These are phyloP conservation scores for Phyllostomus hastatus DNA, from an alignment of 2,113 vertebrate genomes.

Conservation along the genomic window DNA sequence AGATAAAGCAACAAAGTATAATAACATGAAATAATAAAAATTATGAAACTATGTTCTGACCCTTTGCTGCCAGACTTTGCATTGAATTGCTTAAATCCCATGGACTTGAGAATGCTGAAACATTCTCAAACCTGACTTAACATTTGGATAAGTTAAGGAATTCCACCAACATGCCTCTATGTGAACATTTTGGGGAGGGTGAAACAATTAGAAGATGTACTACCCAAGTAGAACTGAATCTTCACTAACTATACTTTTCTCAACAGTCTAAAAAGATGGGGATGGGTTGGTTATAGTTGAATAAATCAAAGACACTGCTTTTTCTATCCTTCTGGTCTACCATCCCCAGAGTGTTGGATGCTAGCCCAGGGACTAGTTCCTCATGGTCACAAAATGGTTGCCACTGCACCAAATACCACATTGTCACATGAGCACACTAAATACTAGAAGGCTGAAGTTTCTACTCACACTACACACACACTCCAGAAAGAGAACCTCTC, in stretches of 20 bases:
- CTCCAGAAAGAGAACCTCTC: neutral
- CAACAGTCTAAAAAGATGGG: neutral
- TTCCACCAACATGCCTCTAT: too few species aligned
- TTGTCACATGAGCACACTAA: neutral
- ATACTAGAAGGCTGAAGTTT: neutral
- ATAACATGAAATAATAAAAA: constrained; percentile 40
- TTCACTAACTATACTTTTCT: neutral
- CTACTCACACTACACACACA: neutral
- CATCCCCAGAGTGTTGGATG: neutral
- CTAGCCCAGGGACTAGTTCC: neutral
- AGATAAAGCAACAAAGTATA: constrained; percentile 56
- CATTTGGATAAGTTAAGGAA: neutral
- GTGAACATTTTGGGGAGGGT: neutral
- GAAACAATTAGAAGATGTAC: neutral
- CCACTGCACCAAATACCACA: neutral
- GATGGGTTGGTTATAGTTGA: neutral
- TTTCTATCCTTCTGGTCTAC: neutral
- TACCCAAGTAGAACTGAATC: neutral
- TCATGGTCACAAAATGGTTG: neutral
- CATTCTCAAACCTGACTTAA: neutral
- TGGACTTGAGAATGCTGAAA: neutral
- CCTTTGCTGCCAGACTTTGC: neutral
- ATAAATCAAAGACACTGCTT: neutral
- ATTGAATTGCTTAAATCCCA: neutral
- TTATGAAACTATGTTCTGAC: neutral